Evolutionary conservation across 2,797 vertebrate species (phyloP).

Genomic region (Sebastes taczanowskii): DNA sequence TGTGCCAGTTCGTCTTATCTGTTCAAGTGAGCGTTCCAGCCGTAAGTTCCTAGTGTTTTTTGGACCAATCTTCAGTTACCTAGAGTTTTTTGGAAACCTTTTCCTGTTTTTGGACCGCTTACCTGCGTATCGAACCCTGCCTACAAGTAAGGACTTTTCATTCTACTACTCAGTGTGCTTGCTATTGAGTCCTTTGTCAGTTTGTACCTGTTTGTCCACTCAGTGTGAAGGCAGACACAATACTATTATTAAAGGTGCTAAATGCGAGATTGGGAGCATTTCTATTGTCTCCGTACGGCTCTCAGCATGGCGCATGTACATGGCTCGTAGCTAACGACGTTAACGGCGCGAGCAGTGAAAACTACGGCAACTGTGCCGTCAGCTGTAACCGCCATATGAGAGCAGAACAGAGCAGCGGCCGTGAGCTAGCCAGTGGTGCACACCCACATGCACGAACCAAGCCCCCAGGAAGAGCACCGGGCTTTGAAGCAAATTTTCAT

Average conservation of each 20-base stretch:
- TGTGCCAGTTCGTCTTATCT: too few species aligned
- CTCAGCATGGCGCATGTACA: too few species aligned
- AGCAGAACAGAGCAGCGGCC: too few species aligned
- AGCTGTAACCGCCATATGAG: too few species aligned
- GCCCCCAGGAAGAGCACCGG: too few species aligned
- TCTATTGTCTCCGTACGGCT: accelerated
- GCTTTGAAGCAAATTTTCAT: too few species aligned
- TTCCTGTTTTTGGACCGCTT: background rate
- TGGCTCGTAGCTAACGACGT: accelerated
- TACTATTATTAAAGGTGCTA: background rate
- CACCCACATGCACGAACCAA: too few species aligned
- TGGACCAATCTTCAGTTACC: background rate
- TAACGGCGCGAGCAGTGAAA: too few species aligned
- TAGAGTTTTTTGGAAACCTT: background rate
- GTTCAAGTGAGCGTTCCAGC: background rate
- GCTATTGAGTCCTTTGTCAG: too few species aligned
- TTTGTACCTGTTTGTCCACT: too few species aligned
- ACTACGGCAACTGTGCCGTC: too few species aligned
- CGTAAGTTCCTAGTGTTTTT: background rate
- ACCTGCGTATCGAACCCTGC: background rate
- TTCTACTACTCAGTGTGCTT: background rate
- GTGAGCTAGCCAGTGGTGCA: too few species aligned
- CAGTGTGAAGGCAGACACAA: background rate
- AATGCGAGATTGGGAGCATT: accelerated
- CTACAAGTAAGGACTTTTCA: background rate